Base-by-base conservation (phyloP, 2,888 invertebrate species). In the Sepiola atlantica region DNA sequence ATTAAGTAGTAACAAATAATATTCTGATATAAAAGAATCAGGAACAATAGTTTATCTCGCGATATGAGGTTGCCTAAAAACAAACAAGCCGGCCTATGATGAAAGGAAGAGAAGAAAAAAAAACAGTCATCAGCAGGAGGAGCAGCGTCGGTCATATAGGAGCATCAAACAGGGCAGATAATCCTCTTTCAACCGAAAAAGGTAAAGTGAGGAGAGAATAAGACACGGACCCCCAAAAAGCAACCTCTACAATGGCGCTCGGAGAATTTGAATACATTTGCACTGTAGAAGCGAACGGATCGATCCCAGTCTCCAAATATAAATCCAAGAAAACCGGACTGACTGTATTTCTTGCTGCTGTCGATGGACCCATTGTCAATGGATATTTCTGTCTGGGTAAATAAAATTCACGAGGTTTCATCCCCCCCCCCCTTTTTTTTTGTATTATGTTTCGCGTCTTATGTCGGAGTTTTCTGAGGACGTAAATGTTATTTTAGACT, bases 321-420 rank as follows among this genome's bases (percentile, higher is more conserved):
- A 98, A 98, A 95, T 98, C 98, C 0, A 98, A 98, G 94, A 98
- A 96, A 90, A 99, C 99, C 90, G 99, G 99, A 28, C 97, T 99
- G 91, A 98, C 98, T 14, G 98, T 99, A 91, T 98, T 98, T 94
- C 98, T 99, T 95, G 98, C 98, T 20, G 98, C 98, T 97, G 98
- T 99, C 14, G 98, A 98, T 96, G 99, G 99, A 0, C 99, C 99
- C n/a, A 98, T 99, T 77, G 99, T 99, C 10, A 98, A 98, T 97
- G 99, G 99, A 94, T 98, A 98, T 97, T 98, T 99, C 97, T 98
- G 98, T 96, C 97, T 99, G 94, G 99, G 99, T 99, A 98, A 97
- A 97, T 97, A 45, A 77, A 77, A 77, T 77, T 77, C 16, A 32
- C 32, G n/a, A 77, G 45, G 45, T 45, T 45, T 45, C 45, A 45